Base-by-base conservation (phyloP, 2,888 invertebrate genomes). In the Mythimna impura region DNA sequence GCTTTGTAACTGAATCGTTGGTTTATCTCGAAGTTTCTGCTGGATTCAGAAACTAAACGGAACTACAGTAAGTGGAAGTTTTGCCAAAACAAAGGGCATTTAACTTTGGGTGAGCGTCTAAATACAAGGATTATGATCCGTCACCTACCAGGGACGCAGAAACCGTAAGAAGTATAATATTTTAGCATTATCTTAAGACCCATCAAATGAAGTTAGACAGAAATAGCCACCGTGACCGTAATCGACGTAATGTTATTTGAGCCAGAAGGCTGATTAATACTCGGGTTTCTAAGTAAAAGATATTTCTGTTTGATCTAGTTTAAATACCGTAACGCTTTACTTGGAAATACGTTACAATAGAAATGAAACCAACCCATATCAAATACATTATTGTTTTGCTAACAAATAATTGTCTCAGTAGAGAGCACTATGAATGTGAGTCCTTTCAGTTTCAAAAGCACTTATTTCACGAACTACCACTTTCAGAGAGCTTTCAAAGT, bases 1-100 rank as follows among this genome's bases (percentile, higher is more conserved):
- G 63, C 68, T 77, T 74, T 78, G 20, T 69, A 72, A 78, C 68
- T 61, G 61, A 73, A 66, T 74, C 68, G 66, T 78, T 55, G 64
- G 75, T 79, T 82, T 74, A 82, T 73, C 70, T 54, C 71, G 3
- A 78, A 87, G 66, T 87, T 83, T 75, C 57, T 36, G n/a, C 64
- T 68, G 67, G 62, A 79, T 68, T 65, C 66, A 43, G 36, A 58
- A 73, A 83, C 80, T 80, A 66, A 81, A 81, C 71, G 64, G 62
- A 63, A 73, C 55, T 80, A 81, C 73, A 72, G 62, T 77, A 68
- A 70, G 74, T 72, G 70, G 30, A 82, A 85, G 73, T 80, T 86
- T 77, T 70, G 57, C 50, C 68, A 74, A 79, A 84, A 84, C 78
- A 83, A 84, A 77, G 67, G 72, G 60, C 69, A 66, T 66, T 75